Percentiles rank a stretch among this genome's conserved stretches.
phyloP scores from a whole-genome alignment of 2,888 invertebrate genomes.

The Leucophenga montana region DNA sequence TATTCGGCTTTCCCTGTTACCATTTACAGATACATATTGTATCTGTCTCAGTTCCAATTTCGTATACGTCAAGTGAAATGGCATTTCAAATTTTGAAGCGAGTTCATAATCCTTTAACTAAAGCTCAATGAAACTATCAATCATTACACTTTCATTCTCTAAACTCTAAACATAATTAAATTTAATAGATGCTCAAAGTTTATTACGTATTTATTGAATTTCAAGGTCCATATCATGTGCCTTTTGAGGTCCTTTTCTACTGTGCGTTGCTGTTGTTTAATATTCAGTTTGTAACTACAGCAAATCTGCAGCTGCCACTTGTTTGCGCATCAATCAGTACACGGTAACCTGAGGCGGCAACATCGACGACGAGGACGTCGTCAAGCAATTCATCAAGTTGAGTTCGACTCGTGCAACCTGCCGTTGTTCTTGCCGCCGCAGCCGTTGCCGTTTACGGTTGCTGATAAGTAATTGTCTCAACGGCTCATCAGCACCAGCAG shows the following conservation, averaged over 20 bases:
- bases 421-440: neutral
- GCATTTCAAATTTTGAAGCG: no score
- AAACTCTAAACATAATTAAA: neutral
- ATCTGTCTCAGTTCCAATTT: neutral
- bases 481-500: slow-evolving; percentile 18
- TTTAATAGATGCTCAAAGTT: neutral
- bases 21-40: neutral
- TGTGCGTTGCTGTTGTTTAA: neutral
- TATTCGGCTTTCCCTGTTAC: neutral
- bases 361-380: neutral
- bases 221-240: neutral
- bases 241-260: neutral
- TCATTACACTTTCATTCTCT: neutral
- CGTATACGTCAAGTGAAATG: neutral
- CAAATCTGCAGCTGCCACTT: slow-evolving; percentile 15
- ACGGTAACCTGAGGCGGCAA: slow-evolving; percentile 18
- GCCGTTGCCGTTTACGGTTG: neutral
- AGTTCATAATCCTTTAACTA: no score
- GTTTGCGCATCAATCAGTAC: slow-evolving; percentile 21
- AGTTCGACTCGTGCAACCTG: slow-evolving; percentile 2
- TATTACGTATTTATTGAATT: slow-evolving; percentile 9
- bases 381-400: slow-evolving; percentile 25
- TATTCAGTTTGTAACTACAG: slow-evolving; percentile 6
- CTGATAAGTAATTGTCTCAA: slow-evolving; percentile 24
- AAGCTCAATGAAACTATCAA: neutral